Percentiles rank a stretch among this genome's conserved stretches.
Conservation (phyloP, 2,888 invertebrate genomes). For the Frankliniella fusca region DNA sequence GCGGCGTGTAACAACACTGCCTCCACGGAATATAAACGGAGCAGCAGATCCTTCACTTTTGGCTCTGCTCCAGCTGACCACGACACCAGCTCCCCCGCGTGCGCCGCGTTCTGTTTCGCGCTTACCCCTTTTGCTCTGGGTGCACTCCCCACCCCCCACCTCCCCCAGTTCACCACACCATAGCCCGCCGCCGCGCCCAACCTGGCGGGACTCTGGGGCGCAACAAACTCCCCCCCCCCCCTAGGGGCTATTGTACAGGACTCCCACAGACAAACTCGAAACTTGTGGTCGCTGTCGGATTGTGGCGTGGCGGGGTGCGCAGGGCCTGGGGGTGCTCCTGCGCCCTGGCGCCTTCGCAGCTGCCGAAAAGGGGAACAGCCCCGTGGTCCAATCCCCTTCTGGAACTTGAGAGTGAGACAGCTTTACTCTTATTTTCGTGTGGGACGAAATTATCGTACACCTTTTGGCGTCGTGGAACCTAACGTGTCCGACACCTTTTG, state of each 20-base stretch:
- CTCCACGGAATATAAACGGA: too few relatives aligned
- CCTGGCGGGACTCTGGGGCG: background rate
- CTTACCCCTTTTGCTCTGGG: background rate
- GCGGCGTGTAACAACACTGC: background rate
- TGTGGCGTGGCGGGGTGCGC: background rate
- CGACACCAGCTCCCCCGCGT: background rate
- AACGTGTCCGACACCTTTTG: too few relatives aligned
- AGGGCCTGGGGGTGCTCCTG: background rate
- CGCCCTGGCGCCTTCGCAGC: background rate
- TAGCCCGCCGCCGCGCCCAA: background rate
- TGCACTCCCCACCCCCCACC: background rate
- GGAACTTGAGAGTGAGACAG: too few relatives aligned
- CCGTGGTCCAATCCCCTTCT: too few relatives aligned
- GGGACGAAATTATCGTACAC: too few relatives aligned
- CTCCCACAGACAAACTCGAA: slow-evolving; percentile 8
- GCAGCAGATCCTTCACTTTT: background rate
- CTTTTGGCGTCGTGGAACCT: too few relatives aligned
- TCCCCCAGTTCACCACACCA: background rate
- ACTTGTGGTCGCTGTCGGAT: background rate
- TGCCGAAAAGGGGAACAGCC: background rate
- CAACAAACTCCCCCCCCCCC: background rate
- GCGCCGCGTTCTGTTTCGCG: background rate
- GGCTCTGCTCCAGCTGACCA: slow-evolving; percentile 2
- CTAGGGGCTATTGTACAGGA: background rate
- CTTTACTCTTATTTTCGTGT: too few relatives aligned